Base-by-base conservation (phyloP, 2,797 vertebrate genomes). In the Coendou prehensilis region DNA sequence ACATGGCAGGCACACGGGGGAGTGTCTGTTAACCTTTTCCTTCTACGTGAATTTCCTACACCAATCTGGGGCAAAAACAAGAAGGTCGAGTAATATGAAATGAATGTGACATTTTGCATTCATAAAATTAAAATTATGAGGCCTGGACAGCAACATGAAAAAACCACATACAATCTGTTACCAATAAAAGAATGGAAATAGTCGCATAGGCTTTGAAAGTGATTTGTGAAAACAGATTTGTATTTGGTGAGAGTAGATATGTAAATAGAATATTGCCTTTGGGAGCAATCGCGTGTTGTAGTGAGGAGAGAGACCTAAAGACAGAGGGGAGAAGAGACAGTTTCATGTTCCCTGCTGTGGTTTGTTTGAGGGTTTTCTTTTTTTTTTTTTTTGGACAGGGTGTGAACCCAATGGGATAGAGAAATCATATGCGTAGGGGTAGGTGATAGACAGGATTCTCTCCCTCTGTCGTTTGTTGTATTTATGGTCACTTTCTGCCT, bases 71-170 rank as follows among this genome's bases (percentile, higher is more conserved):
- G 75, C 15, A 33, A 9, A 92, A 86, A 57, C 69, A 50, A 33
- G 3, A 89, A 88, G 30, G 6, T 94, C 28, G 73, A 23, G 64
- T 75, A 22, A 88, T 47, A 57, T 57, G 93, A 96, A 89, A 92
- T 71, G 76, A 54, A 79, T 17, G 33, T n/a, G 18, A 76, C 30
- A 91, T 41, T 73, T 80, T 78, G 2, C 3, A 78, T 9, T 78
- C 26, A 79, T 87, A 47, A 94, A 85, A 85, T 73, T 59, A 93
- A 90, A 92, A 93, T 71, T 52, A 86, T 63, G 15, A 83, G 41
- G 7, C 33, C 37, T 57, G 75, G 33, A 80, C 18, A 80, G 63
- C 47, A 81, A 73, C 6, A 9, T 80, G 4, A 67, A 80, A 85
- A 91, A 93, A 87, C 63, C 18, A 80, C 23, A 0, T 81, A 23